Conservation (phyloP, 2,888 invertebrate genomes). For the Baccha elongata region DNA sequence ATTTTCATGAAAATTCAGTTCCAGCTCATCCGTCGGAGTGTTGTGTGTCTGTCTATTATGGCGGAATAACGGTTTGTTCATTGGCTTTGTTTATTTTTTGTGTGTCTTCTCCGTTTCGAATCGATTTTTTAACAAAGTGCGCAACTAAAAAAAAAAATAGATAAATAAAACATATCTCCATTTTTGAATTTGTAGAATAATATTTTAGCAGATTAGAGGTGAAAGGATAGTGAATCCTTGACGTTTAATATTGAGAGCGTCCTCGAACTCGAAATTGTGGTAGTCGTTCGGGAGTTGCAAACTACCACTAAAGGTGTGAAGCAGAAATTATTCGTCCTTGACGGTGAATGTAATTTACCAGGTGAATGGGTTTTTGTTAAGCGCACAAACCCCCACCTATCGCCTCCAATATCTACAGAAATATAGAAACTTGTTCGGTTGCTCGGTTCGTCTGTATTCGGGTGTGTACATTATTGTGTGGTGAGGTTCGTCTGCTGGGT, state of each 20-base stretch:
- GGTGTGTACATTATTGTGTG: conserved; percentile 17
- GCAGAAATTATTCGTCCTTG: conserved; percentile 61
- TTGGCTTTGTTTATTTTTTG: conserved; percentile 30
- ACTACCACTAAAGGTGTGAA: conserved; percentile 48
- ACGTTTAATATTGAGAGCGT: background rate
- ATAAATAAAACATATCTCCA: conserved; percentile 55
- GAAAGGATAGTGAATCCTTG: conserved; percentile 46
- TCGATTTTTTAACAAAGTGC: conserved; percentile 77
- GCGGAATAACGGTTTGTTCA: conserved; percentile 56
- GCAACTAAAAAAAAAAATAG: conserved; percentile 26
- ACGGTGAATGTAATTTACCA: conserved; percentile 56
- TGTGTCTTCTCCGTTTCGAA: conserved; percentile 74
- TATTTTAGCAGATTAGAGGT: conserved; percentile 40
- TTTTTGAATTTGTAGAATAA: conserved; percentile 27
- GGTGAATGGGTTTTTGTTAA: conserved; percentile 63
- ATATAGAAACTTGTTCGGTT: background rate
- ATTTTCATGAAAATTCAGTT: conserved; percentile 78
- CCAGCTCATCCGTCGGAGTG: conserved; percentile 82
- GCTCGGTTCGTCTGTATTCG: conserved; percentile 7
- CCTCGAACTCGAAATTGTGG: background rate
- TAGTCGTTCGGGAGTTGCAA: conserved; percentile 27
- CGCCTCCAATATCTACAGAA: background rate
- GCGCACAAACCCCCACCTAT: conserved; percentile 9
- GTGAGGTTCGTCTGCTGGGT: conserved; percentile 18
- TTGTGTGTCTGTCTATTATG: conserved; percentile 75